Conservation (phyloP, 2,797 vertebrate genomes). For the Allobates femoralis region DNA sequence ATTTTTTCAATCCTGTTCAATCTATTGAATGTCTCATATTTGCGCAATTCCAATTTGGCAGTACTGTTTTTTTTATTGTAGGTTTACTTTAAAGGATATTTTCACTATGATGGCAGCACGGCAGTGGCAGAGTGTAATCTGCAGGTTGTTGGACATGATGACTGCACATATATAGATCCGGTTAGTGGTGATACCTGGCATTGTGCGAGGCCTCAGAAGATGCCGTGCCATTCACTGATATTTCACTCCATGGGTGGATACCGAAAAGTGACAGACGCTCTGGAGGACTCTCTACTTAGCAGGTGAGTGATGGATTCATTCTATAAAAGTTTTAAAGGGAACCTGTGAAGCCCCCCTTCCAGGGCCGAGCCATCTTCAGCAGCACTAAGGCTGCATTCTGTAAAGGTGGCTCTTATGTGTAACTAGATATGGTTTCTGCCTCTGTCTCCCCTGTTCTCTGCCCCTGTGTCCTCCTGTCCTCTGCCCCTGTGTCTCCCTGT, state of each 20-base stretch:
- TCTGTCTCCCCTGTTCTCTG: no score
- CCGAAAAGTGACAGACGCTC: slow-evolving; percentile 17
- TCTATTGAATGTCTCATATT: no score
- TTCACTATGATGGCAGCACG: slow-evolving; percentile 1
- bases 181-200: slow-evolving; percentile 34
- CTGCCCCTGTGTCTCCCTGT: no score
- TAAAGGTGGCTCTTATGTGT: no score
- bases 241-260: slow-evolving; percentile 33
- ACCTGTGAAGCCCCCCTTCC: no score
- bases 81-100: slow-evolving; percentile 46
- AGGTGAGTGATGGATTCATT: neutral
- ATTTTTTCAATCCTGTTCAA: neutral
- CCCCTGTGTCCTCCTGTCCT: no score
- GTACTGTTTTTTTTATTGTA: neutral
- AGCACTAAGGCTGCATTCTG: no score
- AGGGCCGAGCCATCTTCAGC: no score
- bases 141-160: neutral
- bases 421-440: no score
- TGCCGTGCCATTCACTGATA: slow-evolving; percentile 36
- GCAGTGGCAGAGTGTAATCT: slow-evolving; percentile 36
- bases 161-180: slow-evolving; percentile 38
- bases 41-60: no score
- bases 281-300: slow-evolving; percentile 32
- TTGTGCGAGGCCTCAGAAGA: slow-evolving; percentile 22
- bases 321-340: neutral